A percentile compares a stretch with the other conserved stretches of the same genome.
Evolutionary conservation across 2,888 invertebrate species (phyloP).

Genomic region (Megalurothrips usitatus): DNA sequence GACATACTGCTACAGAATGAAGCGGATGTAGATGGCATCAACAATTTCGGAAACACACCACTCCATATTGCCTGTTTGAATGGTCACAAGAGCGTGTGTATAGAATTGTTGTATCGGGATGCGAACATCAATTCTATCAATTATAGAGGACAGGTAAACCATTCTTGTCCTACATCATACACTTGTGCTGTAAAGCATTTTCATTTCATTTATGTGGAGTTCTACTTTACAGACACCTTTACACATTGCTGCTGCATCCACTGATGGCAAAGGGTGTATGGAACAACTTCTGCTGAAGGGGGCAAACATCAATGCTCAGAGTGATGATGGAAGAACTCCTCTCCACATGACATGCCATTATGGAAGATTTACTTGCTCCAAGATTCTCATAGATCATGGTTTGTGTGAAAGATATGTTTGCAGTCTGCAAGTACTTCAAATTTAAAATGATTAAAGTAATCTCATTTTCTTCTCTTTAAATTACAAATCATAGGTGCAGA

Average conservation of each 20-base stretch:
- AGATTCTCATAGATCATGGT: constrained; percentile 57
- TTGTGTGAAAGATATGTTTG: constrained; percentile 36
- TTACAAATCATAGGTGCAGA: constrained; percentile 46
- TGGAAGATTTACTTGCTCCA: constrained; percentile 59
- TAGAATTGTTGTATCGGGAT: constrained; percentile 50
- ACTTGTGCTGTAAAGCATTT: background rate
- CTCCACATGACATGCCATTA: constrained; percentile 64
- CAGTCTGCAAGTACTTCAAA: background rate
- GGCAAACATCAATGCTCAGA: constrained; percentile 54
- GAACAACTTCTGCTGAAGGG: constrained; percentile 53
- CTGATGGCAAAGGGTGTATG: constrained; percentile 57
- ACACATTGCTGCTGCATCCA: constrained; percentile 58
- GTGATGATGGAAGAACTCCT: constrained; percentile 57
- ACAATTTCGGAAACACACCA: constrained; percentile 57
- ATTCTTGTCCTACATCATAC: background rate
- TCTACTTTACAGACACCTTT: constrained; percentile 51
- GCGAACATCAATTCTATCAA: constrained; percentile 54
- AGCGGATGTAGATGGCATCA: constrained; percentile 55
- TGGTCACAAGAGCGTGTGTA: constrained; percentile 54
- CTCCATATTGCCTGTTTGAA: constrained; percentile 59
- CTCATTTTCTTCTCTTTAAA: constrained; percentile 4
- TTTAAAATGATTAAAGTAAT: constrained; percentile 22
- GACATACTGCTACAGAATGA: constrained; percentile 51
- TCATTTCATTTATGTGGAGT: background rate
- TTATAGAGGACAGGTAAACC: constrained; percentile 49